Base-by-base conservation (phyloP, 2,888 invertebrate genomes). In the Drosophila neonasuta region DNA sequence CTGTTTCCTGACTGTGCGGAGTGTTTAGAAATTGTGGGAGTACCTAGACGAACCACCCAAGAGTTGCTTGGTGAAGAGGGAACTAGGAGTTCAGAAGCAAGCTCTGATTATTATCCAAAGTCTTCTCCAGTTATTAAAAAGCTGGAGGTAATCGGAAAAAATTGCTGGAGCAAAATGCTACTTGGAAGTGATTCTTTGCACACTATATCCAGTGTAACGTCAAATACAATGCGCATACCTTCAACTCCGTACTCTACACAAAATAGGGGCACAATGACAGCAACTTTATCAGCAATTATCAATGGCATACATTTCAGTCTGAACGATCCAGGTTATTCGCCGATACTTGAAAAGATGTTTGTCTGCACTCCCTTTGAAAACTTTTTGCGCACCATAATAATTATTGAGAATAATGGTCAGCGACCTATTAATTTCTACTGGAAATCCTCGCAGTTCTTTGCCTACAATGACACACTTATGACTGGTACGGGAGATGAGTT, bases 331-430 rank as follows among this genome's bases (percentile, higher is more conserved):
- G 79, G 79, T 1, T 79, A 52, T 10, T 71, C 82, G 1, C 85
- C 81, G 4, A 65, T 56, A 5, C 36, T 82, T 1, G 74, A 85
- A 13, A 58, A 78, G 0, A 57, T 63, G 42, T 89, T 89, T 39
- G 66, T 67, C 0, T 83, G 89, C 36, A 68, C 77, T 41, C 88
- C 89, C 2, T 89, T 74, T 50, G 79, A 84, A 39, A 68, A 57
- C 1, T 58, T 65, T 2, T 34, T 74, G 1, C 87, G 87, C 29
- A 79, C 75, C 0, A 63, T 87, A 0, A 61, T 89, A 54, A 78
- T 74, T 15, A 52, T 89, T n/a, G 77, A 88, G 45, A 89, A 89
- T 54, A 59, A 76, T 6, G 89, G 89, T 0, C 20, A 30, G 0
- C 60, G 68, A 5, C 29, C 68, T 0, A 20, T 89, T 3, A 59